These are phyloP conservation scores for Syngnathus typhle DNA, from an alignment of 2,113 vertebrate genomes.

Conservation along the genomic window DNA sequence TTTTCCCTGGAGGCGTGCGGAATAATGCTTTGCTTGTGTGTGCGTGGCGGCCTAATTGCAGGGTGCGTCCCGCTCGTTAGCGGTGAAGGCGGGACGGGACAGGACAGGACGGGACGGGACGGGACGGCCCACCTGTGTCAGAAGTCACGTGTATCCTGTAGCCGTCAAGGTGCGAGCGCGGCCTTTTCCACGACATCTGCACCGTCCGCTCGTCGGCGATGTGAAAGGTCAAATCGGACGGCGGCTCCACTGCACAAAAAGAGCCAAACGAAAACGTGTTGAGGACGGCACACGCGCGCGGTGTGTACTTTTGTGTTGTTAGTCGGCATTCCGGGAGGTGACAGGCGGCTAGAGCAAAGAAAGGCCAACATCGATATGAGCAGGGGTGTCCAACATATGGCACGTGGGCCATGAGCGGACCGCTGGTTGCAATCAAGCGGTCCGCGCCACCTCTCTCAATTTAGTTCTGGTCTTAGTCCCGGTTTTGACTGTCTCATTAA, in stretches of 20 bases:
- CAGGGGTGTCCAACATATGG: background rate
- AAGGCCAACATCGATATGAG: background rate
- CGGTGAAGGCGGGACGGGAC: background rate
- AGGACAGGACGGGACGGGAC: slow-evolving; percentile 26
- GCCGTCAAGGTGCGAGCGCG: slow-evolving; percentile 79
- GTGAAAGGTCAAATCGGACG: slow-evolving; percentile 91
- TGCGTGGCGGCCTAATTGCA: background rate
- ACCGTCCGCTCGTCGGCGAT: slow-evolving; percentile 92
- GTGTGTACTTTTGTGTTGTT: slow-evolving; percentile 1
- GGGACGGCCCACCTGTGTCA: slow-evolving; percentile 76
- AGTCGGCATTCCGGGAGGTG: slow-evolving; percentile 64
- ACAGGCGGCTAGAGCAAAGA: slow-evolving; percentile 7
- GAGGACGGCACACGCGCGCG: too few relatives aligned
- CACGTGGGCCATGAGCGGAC: too few relatives aligned
- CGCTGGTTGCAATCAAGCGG: too few relatives aligned
- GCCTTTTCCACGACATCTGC: slow-evolving; percentile 86
- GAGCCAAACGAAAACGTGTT: slow-evolving; percentile 5
- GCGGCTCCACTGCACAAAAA: slow-evolving; percentile 82
- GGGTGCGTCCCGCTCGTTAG: background rate
- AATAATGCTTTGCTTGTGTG: background rate
- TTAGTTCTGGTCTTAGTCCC: too few relatives aligned
- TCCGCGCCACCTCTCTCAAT: too few relatives aligned
- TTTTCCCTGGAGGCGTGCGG: background rate
- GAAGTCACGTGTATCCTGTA: slow-evolving; percentile 85
- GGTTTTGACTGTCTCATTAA: too few relatives aligned